Base-by-base conservation (phyloP, 2,797 vertebrate species). In the Spondyliosoma cantharus region DNA sequence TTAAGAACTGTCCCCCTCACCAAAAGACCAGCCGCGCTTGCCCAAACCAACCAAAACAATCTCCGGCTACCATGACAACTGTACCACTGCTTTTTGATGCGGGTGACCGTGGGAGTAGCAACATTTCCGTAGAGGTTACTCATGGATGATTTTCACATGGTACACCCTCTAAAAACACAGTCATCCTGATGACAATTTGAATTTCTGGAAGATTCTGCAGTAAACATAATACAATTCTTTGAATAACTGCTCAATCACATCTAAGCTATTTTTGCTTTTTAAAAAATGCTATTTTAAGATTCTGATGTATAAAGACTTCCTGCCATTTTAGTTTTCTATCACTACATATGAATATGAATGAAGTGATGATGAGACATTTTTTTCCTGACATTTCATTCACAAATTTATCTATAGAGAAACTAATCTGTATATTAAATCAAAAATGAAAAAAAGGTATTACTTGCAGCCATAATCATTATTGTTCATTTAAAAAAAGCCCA, bases 31-130 rank as follows among this genome's bases (percentile, higher is more conserved):
- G 25, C 58, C 61, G 70, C 48, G 27, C 37, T 25, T n/a, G 5
- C 45, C 64, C 52, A 81, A 69, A 84, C 54, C 67, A 48, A 74
- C 42, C 78, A 77, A 85, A 92, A 90, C 80, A 87, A 85, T 68
- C 65, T 48, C 65, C 16, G 0, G 60, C 72, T 69, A 29, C 86
- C 72, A 63, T 45, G 84, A 65, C 76, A 69, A 86, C 76, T 0
- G 5, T 1, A 1, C 60, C 0, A 20, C 27, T 22, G 42, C 42
- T 42, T 50, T 86, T 58, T 82, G 29, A 87, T 87, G 88, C 86
- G 84, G 83, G 17, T 6, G 65, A 58, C 68, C 17, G 84, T 78
- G 60, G 83, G 84, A 81, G 74, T 71, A 48, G 62, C 70, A 76
- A 85, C 50, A 45, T 87, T 84, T 84, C 82, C 48, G 1, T 25